A percentile compares a stretch with the other conserved stretches of the same genome.
Conservation (phyloP, 2,797 vertebrate genomes). For the Thalassophryne amazonica region DNA sequence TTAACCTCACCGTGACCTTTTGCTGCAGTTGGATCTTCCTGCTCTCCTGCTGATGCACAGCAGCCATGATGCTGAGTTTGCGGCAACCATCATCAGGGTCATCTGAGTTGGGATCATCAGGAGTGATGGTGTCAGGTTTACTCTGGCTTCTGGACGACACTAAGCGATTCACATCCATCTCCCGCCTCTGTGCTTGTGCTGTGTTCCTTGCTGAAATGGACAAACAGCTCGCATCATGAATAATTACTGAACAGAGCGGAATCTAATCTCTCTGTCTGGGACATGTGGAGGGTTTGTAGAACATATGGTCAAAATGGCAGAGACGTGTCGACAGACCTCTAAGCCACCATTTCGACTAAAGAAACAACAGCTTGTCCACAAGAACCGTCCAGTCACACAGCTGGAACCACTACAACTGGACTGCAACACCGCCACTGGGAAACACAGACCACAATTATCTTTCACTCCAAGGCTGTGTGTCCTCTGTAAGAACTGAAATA, state of each 20-base stretch:
- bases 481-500: slow-evolving; percentile 7
- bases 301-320: slow-evolving; percentile 48
- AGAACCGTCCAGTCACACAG: slow-evolving; percentile 39
- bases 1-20: slow-evolving; percentile 70
- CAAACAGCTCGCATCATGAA: slow-evolving; percentile 34
- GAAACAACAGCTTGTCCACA: slow-evolving; percentile 49
- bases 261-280: slow-evolving; percentile 41
- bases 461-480: slow-evolving; percentile 5
- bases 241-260: slow-evolving; percentile 46
- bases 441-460: slow-evolving; percentile 11
- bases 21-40: slow-evolving; percentile 26
- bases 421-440: slow-evolving; percentile 15
- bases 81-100: slow-evolving; percentile 52
- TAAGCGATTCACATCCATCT: slow-evolving; percentile 74
- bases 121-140: slow-evolving; percentile 7
- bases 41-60: slow-evolving; percentile 78
- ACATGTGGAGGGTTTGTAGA: too few relatives aligned
- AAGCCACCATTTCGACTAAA: slow-evolving; percentile 42
- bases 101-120: not conserved
- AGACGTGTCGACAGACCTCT: slow-evolving; percentile 31
- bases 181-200: slow-evolving; percentile 78
- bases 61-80: slow-evolving; percentile 82
- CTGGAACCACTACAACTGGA: slow-evolving; percentile 39
- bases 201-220: slow-evolving; percentile 66
- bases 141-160: slow-evolving; percentile 52